Evolutionary conservation across 2,113 vertebrate species (phyloP).

Genomic region (Indri indri): DNA sequence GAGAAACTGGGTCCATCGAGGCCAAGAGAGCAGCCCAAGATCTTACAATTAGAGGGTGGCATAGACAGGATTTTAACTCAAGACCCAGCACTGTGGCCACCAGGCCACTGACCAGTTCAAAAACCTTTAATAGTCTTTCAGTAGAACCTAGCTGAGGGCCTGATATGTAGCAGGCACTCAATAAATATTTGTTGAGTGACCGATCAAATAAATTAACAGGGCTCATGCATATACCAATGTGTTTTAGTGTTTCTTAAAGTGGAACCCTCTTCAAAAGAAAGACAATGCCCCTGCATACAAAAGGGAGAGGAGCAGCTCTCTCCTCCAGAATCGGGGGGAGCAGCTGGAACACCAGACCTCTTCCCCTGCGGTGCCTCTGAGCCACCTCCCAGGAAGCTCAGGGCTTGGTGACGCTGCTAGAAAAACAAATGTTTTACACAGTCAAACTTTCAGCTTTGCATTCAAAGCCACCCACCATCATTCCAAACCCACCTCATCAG

Average conservation of each 20-base stretch:
- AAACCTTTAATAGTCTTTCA: not conserved
- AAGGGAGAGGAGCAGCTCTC: not conserved
- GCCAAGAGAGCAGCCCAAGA: not conserved
- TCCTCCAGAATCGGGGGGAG: not conserved
- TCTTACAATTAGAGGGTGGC: not conserved
- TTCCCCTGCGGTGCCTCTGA: not conserved
- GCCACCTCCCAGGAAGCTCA: not conserved
- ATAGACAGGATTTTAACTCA: not conserved
- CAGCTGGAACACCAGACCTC: not conserved
- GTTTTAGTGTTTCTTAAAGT: not conserved
- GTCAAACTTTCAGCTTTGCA: not conserved
- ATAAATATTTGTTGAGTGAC: not conserved
- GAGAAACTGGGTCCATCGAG: not conserved
- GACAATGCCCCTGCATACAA: not conserved
- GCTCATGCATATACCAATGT: not conserved
- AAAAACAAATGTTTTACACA: not conserved
- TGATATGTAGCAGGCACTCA: not conserved
- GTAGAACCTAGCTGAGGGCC: not conserved
- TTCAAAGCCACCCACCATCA: not conserved
- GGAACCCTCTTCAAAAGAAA: not conserved
- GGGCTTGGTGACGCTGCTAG: not conserved
- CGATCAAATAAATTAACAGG: not conserved
- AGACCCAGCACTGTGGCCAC: not conserved
- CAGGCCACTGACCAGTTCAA: not conserved
- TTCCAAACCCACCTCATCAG: not conserved